Evolutionary conservation across 64 coral and sea anemone genomes (phyloP), one percentile per base, ranked within the genome.

Genomic region (Dendronephthya gigantea): DNA sequence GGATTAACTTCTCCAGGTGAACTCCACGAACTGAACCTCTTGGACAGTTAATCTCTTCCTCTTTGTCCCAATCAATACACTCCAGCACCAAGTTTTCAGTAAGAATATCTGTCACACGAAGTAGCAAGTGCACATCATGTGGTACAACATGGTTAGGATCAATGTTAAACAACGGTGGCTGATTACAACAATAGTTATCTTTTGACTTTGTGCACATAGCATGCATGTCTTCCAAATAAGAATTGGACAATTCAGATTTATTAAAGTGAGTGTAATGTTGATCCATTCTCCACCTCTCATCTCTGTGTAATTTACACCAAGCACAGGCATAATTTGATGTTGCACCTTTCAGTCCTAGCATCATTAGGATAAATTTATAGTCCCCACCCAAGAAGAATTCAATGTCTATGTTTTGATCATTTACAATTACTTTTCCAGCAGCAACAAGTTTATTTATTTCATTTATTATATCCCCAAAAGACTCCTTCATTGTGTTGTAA

Each of bases 281-380:
- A 15, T 13, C 25, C 28, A 30, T 76, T 12, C 34, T 27, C 69
- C 69, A 76, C 2, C 69, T 13, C 2, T 76, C 13, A 28, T 33
- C 7, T 37, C 34, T 90, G 65, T 90, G 88, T 45, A 90, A 48
- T 35, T 59, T 90, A 36, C 88, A 90, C 88, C 83, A 90, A 50
- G 84, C 23, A 39, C 88, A 90, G 9, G 83, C 39, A 82, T 85
- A 85, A 36, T 90, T 58, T 14, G 88, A 65, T 29, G 83, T 85
- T 12, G 83, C 65, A 72, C 28, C 56, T 30, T 90, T 90, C 62
- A 90, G 70, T 15, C 88, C 88, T 28, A 90, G 35, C 41, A 56
- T 34, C 38, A 90, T 48, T 7, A 90, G 37, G 43, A 90, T 65
- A 72, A 85, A 90, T 69, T 90, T 58, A 51, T 75, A 90, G 47